Evolutionary conservation across 2,113 vertebrate species (phyloP).

Genomic region (Oncorhynchus clarkii): DNA sequence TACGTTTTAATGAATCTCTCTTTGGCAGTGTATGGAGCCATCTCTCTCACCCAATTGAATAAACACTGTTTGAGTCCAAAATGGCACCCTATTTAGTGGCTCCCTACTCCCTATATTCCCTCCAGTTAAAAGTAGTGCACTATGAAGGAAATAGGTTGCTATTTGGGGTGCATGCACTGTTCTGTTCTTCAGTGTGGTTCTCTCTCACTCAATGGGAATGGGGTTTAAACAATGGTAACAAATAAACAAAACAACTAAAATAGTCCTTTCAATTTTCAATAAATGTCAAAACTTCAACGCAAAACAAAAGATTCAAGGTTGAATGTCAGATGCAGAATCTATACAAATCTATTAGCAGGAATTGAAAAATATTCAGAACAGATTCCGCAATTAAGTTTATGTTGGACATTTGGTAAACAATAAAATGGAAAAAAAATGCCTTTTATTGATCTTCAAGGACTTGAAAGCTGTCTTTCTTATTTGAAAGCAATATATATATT

Average conservation of each 20-base stretch:
- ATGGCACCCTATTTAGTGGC: no score
- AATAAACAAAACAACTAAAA: conserved; percentile 70
- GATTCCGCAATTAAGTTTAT: neutral
- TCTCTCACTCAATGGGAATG: conserved; percentile 79
- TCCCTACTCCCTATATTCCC: no score
- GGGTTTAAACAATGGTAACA: conserved; percentile 73
- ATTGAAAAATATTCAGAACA: conserved; percentile 20
- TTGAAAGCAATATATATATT: conserved; percentile 59
- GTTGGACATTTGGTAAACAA: conserved; percentile 73
- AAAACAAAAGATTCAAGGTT: conserved; percentile 67
- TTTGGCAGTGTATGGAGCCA: conserved; percentile 95
- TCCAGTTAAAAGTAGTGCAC: no score
- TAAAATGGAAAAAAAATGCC: conserved; percentile 14
- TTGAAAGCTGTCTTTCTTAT: conserved; percentile 51
- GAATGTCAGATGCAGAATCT: conserved; percentile 49
- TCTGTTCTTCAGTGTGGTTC: conserved; percentile 93
- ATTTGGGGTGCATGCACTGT: no score
- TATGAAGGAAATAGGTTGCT: no score
- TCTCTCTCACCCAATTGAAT: conserved; percentile 95
- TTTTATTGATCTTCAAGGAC: conserved; percentile 27
- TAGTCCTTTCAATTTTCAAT: conserved; percentile 75
- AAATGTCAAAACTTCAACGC: conserved; percentile 16
- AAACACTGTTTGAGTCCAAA: conserved; percentile 78
- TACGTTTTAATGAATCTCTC: conserved; percentile 99
- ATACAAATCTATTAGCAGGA: conserved; percentile 59